Percentiles rank a stretch among this genome's conserved stretches.
Conservation (phyloP, 2,797 vertebrate genomes). For the Ceryle rudis region DNA sequence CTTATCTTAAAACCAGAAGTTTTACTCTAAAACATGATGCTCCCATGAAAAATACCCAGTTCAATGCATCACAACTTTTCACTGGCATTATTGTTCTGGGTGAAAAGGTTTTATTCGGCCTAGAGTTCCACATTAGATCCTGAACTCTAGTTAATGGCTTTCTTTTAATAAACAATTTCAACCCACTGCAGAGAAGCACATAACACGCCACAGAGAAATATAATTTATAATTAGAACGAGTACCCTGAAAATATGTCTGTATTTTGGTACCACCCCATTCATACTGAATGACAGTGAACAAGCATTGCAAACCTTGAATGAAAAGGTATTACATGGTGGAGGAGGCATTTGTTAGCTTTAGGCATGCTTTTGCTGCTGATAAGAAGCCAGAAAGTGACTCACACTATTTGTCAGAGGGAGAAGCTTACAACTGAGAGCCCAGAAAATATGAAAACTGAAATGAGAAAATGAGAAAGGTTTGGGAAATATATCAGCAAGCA, state of each 20-base stretch:
- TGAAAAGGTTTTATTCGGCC: not conserved
- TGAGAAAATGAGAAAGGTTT: not conserved
- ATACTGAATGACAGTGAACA: not conserved
- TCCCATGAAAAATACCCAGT: not conserved
- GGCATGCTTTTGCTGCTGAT: not conserved
- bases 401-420: not conserved
- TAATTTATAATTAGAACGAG: not conserved
- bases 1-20: not conserved
- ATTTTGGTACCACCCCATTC: not conserved
- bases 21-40: not conserved
- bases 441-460: not conserved
- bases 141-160: not conserved
- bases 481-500: not conserved
- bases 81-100: not conserved
- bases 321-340: not conserved
- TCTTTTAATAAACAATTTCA: not conserved
- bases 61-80: not conserved
- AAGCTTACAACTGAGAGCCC: not conserved
- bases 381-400: conserved; percentile 17
- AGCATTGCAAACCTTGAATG: not conserved
- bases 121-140: not conserved
- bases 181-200: not conserved
- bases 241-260: not conserved
- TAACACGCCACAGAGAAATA: not conserved
- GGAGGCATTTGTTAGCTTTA: not conserved